phyloP scores from a whole-genome alignment of 2,797 vertebrate species.

The Sebastolobus altivelis region DNA sequence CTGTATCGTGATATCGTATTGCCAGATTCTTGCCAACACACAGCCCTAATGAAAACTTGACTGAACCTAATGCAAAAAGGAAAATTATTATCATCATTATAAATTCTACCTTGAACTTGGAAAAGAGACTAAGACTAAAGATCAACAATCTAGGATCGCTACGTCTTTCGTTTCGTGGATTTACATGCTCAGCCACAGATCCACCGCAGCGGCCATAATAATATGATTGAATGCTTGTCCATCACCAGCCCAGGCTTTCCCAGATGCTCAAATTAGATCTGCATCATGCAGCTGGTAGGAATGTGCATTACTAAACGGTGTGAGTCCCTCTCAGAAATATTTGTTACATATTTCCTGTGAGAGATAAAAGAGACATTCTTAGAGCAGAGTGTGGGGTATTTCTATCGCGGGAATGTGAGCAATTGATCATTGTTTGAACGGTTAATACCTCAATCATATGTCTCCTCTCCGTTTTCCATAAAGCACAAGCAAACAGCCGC shows the following conservation, averaged over 20 bases:
- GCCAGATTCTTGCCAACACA: no score
- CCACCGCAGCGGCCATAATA: not conserved
- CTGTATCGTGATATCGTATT: no score
- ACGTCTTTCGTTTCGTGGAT: not conserved
- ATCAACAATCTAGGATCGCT: not conserved
- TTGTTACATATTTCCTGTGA: conserved; percentile 10
- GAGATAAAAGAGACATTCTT: not conserved
- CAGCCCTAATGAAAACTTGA: not conserved
- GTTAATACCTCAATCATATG: conserved; percentile 24
- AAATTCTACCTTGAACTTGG: not conserved
- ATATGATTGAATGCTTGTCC: not conserved
- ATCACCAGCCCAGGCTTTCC: not conserved
- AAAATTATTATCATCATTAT: not conserved
- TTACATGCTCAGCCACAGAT: not conserved
- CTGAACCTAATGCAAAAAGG: not conserved
- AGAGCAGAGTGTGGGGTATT: not conserved
- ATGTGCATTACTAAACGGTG: not conserved
- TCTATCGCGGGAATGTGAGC: not conserved
- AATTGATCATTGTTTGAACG: conserved; percentile 2
- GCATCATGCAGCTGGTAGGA: conserved; percentile 4
- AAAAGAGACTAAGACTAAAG: not conserved
- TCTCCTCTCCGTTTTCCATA: conserved; percentile 15
- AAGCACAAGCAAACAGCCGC: conserved; percentile 12
- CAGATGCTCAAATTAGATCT: conserved; percentile 24
- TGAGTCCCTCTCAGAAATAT: conserved; percentile 1